These are phyloP conservation scores for Bos javanicus DNA, from an alignment of 2,113 vertebrate species.

Conservation along the genomic window DNA sequence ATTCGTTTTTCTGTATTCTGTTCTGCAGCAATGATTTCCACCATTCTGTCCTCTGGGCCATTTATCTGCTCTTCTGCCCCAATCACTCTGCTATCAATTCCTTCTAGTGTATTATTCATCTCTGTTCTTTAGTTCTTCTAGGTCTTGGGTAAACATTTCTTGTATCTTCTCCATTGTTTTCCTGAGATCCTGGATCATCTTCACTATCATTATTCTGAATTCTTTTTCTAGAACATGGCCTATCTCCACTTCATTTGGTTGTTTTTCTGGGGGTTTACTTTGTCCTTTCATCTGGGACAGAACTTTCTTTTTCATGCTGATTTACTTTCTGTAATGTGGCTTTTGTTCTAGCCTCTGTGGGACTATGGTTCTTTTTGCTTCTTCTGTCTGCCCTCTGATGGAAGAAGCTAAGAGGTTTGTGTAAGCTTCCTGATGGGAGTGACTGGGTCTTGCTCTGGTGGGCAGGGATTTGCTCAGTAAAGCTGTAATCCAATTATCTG, in stretches of 20 bases:
- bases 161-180: background rate
- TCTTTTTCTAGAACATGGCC: background rate
- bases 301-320: background rate
- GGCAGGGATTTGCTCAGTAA: background rate
- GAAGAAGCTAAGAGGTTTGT: background rate
- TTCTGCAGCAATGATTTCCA: background rate
- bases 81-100: background rate
- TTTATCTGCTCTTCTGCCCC: background rate
- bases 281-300: background rate
- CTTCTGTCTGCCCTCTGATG: background rate
- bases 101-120: background rate
- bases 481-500: background rate
- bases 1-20: background rate
- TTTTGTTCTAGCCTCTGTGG: background rate
- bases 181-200: background rate
- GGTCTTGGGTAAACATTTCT: background rate
- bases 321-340: background rate
- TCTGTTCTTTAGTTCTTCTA: background rate
- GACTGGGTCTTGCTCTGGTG: background rate
- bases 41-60: rapidly evolving
- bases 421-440: background rate
- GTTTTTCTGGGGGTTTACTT: background rate
- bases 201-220: background rate
- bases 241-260: background rate
- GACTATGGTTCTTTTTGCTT: background rate